These are phyloP conservation scores for Illadopsis cleaveri DNA, from an alignment of 2,113 vertebrate genomes.

Conservation along the genomic window DNA sequence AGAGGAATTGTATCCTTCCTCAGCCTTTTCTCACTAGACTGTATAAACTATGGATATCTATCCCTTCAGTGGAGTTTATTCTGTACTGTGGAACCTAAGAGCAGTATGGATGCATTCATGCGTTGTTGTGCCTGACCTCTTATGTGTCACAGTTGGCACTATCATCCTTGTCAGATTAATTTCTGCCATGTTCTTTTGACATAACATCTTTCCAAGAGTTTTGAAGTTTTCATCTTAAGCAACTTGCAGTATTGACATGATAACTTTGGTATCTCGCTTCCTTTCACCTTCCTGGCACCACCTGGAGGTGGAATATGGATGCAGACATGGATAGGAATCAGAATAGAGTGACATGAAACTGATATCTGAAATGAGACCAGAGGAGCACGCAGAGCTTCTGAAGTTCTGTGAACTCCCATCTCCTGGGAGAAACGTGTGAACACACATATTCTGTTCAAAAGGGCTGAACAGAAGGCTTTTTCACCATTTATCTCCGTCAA, in stretches of 20 bases:
- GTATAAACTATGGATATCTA: neutral
- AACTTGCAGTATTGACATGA: neutral
- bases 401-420: slow-evolving; percentile 4
- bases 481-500: neutral
- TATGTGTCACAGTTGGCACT: neutral
- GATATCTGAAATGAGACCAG: neutral
- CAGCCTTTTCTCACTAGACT: neutral
- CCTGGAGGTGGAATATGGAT: neutral
- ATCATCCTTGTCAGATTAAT: neutral
- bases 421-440: neutral
- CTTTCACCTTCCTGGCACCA: neutral
- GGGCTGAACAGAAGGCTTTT: slow-evolving; percentile 40
- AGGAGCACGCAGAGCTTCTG: neutral
- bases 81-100: neutral
- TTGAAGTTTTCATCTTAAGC: neutral
- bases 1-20: neutral
- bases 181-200: neutral
- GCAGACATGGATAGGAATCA: neutral
- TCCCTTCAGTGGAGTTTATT: neutral
- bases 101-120: neutral
- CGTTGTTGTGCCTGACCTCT: neutral
- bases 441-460: neutral
- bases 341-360: neutral
- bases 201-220: neutral
- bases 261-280: neutral